These are phyloP conservation scores for Oikopleura dioica DNA, from an alignment of 23 tunicate genomes.

Conservation along the genomic window DNA sequence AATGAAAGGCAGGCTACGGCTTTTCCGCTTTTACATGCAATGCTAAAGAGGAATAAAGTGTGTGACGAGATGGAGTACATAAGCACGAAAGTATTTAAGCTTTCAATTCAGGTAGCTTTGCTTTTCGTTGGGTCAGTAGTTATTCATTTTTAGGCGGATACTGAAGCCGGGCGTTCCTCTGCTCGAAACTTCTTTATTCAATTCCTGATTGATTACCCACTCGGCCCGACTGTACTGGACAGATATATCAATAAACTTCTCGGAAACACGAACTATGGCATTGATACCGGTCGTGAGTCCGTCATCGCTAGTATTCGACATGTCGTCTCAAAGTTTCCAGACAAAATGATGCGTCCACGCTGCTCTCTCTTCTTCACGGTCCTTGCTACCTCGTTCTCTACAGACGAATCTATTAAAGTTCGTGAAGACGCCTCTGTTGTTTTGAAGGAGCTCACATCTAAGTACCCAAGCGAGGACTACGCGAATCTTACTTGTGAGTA, in stretches of 20 bases:
- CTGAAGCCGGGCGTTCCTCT: background rate
- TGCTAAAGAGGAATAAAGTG: background rate
- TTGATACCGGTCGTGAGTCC: background rate
- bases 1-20: slow-evolving; percentile 19
- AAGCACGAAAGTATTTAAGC: background rate
- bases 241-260: background rate
- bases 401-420: background rate
- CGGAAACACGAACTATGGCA: background rate
- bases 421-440: background rate
- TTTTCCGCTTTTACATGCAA: background rate
- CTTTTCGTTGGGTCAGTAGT: too few relatives aligned
- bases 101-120: background rate
- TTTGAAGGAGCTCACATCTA: background rate
- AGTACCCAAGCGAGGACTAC: background rate
- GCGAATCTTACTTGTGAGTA: background rate
- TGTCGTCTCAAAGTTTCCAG: background rate
- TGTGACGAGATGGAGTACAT: background rate
- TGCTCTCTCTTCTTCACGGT: background rate
- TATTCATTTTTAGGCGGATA: too few relatives aligned
- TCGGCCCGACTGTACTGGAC: background rate
- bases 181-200: background rate
- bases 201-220: background rate
- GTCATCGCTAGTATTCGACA: background rate
- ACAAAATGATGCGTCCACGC: background rate
- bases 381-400: background rate